Evolutionary conservation across 2,113 vertebrate genomes (phyloP), one percentile per base, ranked within the genome.

Genomic region (Symphodus melops): DNA sequence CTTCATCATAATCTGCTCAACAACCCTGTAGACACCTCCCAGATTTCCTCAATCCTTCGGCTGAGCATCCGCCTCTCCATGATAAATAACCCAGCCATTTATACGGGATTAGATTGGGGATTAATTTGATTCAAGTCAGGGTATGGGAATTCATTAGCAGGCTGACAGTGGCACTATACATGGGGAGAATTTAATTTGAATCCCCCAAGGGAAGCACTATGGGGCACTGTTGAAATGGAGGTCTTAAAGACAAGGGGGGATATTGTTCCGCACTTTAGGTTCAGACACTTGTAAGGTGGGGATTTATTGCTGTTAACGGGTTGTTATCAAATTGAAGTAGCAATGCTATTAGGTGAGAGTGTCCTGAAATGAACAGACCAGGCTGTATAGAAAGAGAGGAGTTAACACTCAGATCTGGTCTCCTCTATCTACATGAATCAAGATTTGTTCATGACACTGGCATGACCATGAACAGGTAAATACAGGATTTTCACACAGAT

Each of bases 61-160:
- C 75, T 13, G 41, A 80, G 83, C 88, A 86, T 89, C 88, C 72
- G 87, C 85, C 91, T 90, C 72, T 72, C 84, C 81, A 77, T 92
- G 89, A 92, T 93, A 88, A 94, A 92, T 83, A 79, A 80, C 85
- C 58, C 81, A 1, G 78, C 88, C 90, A 88, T 94, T 94, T 94
- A 94, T 94, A 91, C 88, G 81, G 90, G 90, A 94, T 93, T 94
- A 94, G 92, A 92, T 85, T 87, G 88, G 84, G 93, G 90, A 92
- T 94, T 94, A 87, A 90, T 93, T 89, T 92, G 88, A 92, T 93
- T 93, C 90, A 73, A 89, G 82, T 90, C 85, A 86, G 90, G 88
- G 91, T 93, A 91, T 90, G 89, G 87, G 91, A 93, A 94, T 89
- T 94, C 90, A 92, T 93, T 92, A 89, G 73, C 23, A 52, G 71